These are phyloP conservation scores for Hypsopygia costalis DNA, from an alignment of 2,888 invertebrate species.

Conservation along the genomic window DNA sequence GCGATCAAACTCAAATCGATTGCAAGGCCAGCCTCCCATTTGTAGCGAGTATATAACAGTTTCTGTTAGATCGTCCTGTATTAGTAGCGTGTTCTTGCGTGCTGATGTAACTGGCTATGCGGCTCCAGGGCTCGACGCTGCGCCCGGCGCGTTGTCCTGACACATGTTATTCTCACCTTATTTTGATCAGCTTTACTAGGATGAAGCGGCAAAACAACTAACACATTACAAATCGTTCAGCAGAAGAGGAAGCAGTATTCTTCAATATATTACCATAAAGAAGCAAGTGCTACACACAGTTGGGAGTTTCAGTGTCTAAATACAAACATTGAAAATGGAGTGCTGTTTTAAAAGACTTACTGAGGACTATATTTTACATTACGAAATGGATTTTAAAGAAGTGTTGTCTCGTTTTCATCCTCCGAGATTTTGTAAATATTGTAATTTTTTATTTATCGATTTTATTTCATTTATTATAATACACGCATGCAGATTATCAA, in stretches of 20 bases:
- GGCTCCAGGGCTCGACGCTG: conserved; percentile 40
- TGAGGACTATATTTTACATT: conserved; percentile 27
- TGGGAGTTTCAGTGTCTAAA: conserved; percentile 26
- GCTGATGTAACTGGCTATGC: conserved; percentile 57
- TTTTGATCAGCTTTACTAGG: conserved; percentile 65
- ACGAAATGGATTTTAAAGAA: conserved; percentile 28
- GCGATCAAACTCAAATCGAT: conserved; percentile 88
- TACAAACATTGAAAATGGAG: conserved; percentile 26
- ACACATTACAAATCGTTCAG: conserved; percentile 39
- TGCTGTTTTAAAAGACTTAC: conserved; percentile 28
- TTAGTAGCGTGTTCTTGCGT: conserved; percentile 60
- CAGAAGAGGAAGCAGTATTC: conserved; percentile 26
- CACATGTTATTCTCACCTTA: conserved; percentile 48
- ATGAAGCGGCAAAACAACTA: conserved; percentile 45
- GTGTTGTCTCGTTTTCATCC: conserved; percentile 27
- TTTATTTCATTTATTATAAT: conserved; percentile 20
- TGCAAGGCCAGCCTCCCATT: conserved; percentile 90
- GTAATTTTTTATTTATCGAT: conserved; percentile 19
- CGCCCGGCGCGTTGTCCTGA: conserved; percentile 39
- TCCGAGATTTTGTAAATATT: conserved; percentile 34
- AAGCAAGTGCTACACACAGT: conserved; percentile 19
- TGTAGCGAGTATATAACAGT: conserved; percentile 79
- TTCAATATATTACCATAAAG: conserved; percentile 16
- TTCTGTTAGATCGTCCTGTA: conserved; percentile 59
- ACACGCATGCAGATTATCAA: conserved; percentile 23